Evolutionary conservation across 2,888 invertebrate species (phyloP).

Genomic region (Drosophila melanocephala): DNA sequence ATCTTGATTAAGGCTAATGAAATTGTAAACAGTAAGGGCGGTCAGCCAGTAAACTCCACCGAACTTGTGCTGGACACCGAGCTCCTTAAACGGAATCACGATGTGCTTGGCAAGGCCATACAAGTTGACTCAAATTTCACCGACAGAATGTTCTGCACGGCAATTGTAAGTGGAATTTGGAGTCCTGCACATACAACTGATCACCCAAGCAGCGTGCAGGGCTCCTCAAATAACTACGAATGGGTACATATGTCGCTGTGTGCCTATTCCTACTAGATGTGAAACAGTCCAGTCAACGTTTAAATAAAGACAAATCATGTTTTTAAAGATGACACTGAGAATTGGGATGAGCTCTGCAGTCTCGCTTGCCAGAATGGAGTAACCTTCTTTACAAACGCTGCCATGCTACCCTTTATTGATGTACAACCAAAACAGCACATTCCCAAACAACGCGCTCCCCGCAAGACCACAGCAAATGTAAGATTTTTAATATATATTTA

Average conservation of each 20-base stretch:
- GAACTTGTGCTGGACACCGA: conserved; percentile 85
- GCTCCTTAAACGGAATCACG: conserved; percentile 82
- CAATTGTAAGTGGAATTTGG: conserved; percentile 72
- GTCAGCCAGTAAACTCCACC: conserved; percentile 82
- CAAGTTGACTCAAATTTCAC: conserved; percentile 78
- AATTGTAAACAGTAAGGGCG: conserved; percentile 69
- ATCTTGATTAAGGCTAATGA: conserved; percentile 76
- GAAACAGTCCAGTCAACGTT: neutral
- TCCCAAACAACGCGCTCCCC: conserved; percentile 82
- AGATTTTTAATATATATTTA: conserved; percentile 5
- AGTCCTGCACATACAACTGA: conserved; percentile 3
- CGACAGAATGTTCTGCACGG: conserved; percentile 78
- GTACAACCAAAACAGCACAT: conserved; percentile 75
- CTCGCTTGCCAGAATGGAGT: conserved; percentile 54
- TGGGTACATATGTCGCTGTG: neutral
- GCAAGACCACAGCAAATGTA: conserved; percentile 66
- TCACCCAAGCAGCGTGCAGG: neutral
- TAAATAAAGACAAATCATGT: conserved; percentile 36
- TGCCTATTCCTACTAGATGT: neutral
- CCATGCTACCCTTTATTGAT: conserved; percentile 82
- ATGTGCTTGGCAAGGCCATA: conserved; percentile 81
- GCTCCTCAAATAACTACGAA: neutral
- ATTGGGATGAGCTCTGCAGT: conserved; percentile 76
- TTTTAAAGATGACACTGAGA: conserved; percentile 47
- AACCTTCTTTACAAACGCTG: conserved; percentile 66